phyloP scores from a whole-genome alignment of 92 coral and sea anemone genomes.

The Actinostola sp. region DNA sequence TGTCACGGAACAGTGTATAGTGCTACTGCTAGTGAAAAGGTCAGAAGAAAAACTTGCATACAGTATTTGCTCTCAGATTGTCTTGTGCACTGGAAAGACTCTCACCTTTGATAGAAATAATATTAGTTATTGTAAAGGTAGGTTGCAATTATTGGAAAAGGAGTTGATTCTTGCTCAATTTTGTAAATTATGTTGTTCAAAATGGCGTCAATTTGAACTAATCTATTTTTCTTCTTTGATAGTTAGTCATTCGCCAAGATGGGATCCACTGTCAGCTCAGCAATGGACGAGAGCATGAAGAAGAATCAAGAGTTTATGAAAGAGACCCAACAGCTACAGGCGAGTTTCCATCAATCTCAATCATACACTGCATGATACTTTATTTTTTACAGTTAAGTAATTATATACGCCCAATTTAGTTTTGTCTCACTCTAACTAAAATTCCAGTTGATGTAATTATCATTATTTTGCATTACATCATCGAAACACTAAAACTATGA shows the following conservation, averaged over 20 bases:
- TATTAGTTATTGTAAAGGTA: neutral
- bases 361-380: no score
- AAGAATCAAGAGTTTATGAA: slow-evolving; percentile 72
- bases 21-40: no score
- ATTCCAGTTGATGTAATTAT: no score
- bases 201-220: neutral
- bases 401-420: no score
- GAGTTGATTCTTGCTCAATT: neutral
- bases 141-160: neutral
- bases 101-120: neutral
- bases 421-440: no score
- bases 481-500: no score
- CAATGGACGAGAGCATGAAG: slow-evolving; percentile 83
- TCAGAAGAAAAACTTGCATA: no score
- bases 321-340: slow-evolving; percentile 59
- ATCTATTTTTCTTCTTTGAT: neutral
- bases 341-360: no score
- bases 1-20: no score
- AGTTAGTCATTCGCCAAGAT: slow-evolving; percentile 23
- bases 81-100: neutral
- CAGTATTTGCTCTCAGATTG: neutral
- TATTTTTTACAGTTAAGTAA: no score
- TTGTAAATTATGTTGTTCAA: neutral
- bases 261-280: slow-evolving; percentile 70
- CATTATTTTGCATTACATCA: no score